Conservation (phyloP, 2,797 vertebrate species). For the Chelon auratus region DNA sequence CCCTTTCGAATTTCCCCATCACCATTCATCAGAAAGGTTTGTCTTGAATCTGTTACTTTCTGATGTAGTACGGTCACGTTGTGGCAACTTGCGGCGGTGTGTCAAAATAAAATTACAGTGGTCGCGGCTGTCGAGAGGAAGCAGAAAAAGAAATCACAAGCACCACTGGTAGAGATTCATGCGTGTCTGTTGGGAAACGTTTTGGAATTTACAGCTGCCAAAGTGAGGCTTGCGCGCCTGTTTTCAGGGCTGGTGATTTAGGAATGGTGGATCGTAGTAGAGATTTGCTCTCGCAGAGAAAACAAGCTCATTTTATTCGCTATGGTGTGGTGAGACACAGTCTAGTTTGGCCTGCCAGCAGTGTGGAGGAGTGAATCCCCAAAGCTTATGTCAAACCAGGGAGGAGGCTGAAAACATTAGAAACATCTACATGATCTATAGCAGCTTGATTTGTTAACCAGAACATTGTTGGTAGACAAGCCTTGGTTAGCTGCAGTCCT, state of each 20-base stretch:
- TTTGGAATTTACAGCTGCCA: constrained; percentile 56
- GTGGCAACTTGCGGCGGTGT: constrained; percentile 21
- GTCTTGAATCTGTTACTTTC: constrained; percentile 36
- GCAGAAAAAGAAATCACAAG: constrained; percentile 34
- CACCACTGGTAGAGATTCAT: constrained; percentile 35
- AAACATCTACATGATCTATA: constrained; percentile 50
- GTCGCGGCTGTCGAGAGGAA: constrained; percentile 16
- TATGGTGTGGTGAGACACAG: constrained; percentile 41
- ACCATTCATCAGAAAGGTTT: constrained; percentile 40
- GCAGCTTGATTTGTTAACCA: constrained; percentile 55
- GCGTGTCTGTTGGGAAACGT: constrained; percentile 58
- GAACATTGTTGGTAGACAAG: constrained; percentile 40
- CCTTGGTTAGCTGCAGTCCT: constrained; percentile 9
- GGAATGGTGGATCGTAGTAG: constrained; percentile 47
- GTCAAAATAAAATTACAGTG: constrained; percentile 31
- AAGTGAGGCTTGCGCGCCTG: constrained; percentile 50
- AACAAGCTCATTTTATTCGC: constrained; percentile 63
- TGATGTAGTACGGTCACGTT: constrained; percentile 14
- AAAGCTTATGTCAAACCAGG: constrained; percentile 66
- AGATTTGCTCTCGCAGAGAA: constrained; percentile 59
- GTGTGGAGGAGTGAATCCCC: constrained; percentile 52
- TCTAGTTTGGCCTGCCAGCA: constrained; percentile 56
- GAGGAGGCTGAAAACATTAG: constrained; percentile 57
- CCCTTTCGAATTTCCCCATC: constrained; percentile 18
- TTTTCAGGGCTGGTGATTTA: constrained; percentile 69